Evolutionary conservation across 30 jellyfish, hydroid and myxozoan genomes (phyloP).

Genomic region (Turritopsis rubra): DNA sequence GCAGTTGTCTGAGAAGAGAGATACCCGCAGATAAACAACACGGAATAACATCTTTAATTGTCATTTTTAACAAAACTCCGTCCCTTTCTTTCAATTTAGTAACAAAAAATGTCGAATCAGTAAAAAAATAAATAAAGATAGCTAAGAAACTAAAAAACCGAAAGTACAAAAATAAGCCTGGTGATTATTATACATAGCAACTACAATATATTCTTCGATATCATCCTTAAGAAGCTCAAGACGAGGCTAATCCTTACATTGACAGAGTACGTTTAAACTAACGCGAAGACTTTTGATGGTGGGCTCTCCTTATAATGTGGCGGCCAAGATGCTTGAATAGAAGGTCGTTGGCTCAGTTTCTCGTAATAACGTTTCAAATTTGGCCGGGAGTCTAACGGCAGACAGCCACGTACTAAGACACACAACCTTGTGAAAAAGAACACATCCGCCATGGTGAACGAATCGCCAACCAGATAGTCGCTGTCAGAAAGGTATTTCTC

Average conservation of each 20-base stretch:
- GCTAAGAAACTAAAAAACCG: no score
- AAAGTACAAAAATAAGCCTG: no score
- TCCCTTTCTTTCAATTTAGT: no score
- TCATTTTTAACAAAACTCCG: no score
- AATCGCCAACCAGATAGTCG: constrained; percentile 29
- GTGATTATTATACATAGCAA: no score
- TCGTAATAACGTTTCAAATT: constrained; percentile 34
- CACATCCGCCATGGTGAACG: constrained; percentile 49
- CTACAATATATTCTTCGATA: no score
- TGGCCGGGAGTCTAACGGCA: constrained; percentile 35
- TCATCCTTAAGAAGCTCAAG: not conserved
- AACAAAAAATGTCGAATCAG: no score
- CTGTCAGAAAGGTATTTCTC: constrained; percentile 24
- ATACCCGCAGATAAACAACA: no score
- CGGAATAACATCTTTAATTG: no score
- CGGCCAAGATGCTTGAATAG: constrained; percentile 50
- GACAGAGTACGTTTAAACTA: not conserved
- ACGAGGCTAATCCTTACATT: no score
- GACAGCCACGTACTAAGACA: constrained; percentile 29
- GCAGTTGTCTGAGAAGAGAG: no score
- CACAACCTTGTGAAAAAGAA: constrained; percentile 21
- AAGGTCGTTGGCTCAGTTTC: constrained; percentile 21
- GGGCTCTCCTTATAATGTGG: constrained; percentile 33
- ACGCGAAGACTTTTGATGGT: constrained; percentile 1
- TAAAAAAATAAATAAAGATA: no score